Percentiles rank a stretch among this genome's conserved stretches.
Evolutionary conservation across 2,797 vertebrate genomes (phyloP).

Genomic region (Rhabdophis nuchalis): DNA sequence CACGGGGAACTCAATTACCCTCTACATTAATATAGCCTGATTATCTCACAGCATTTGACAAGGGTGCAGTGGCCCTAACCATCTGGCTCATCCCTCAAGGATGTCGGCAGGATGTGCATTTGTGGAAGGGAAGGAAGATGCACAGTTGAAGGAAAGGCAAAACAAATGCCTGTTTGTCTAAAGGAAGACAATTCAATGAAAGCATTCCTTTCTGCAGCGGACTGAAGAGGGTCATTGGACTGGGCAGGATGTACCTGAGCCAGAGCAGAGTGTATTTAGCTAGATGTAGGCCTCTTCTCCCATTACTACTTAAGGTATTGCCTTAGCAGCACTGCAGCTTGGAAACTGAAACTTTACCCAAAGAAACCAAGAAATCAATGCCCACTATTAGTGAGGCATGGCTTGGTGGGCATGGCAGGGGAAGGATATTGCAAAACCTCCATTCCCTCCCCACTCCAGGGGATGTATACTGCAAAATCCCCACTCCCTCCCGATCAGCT

Average conservation of each 20-base stretch:
- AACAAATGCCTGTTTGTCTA: not conserved
- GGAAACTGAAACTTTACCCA: not conserved
- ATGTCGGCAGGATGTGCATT: not conserved
- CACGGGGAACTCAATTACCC: constrained; percentile 55
- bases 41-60: constrained; percentile 41
- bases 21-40: constrained; percentile 39
- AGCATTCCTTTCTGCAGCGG: not conserved
- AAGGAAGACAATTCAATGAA: not conserved
- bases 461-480: too few species aligned
- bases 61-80: not conserved
- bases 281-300: not conserved
- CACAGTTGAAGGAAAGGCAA: not conserved
- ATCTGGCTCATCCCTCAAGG: constrained; percentile 20
- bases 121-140: not conserved
- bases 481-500: too few species aligned
- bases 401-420: too few species aligned
- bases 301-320: not conserved
- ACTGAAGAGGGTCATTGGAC: not conserved
- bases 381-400: not conserved
- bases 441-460: too few species aligned
- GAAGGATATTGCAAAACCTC: too few species aligned
- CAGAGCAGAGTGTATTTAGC: not conserved
- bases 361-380: not conserved
- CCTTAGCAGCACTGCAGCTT: not conserved
- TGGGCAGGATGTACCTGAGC: not conserved